A percentile compares a stretch with the other conserved stretches of the same genome.
Evolutionary conservation across 2,797 vertebrate species (phyloP).

Genomic region (Peromyscus attwateri): DNA sequence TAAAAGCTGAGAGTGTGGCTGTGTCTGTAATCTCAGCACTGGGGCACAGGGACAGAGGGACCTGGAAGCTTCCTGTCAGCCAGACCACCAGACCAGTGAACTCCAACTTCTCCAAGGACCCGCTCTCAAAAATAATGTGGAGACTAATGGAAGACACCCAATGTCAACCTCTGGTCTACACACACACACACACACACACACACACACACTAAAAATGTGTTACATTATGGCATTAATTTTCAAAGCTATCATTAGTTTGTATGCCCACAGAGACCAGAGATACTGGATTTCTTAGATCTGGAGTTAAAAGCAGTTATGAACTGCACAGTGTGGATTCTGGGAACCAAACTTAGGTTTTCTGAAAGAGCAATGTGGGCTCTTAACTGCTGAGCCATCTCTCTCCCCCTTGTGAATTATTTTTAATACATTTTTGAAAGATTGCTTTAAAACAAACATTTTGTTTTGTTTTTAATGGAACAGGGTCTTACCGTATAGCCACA

Average conservation of each 20-base stretch:
- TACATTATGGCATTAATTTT: background rate
- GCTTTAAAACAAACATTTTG: background rate
- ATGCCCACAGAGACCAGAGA: background rate
- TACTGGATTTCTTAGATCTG: background rate
- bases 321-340: background rate
- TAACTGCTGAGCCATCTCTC: background rate
- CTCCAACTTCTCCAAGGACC: background rate
- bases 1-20: background rate
- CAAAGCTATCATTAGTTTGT: background rate
- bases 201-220: background rate
- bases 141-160: background rate
- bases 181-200: background rate
- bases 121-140: background rate
- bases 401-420: slow-evolving; percentile 1
- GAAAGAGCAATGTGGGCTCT: background rate
- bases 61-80: background rate
- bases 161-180: background rate
- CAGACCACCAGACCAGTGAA: background rate
- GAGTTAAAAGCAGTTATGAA: background rate
- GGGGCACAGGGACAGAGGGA: background rate
- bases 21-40: background rate
- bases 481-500: background rate
- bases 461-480: background rate
- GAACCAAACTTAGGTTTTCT: background rate
- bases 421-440: slow-evolving; percentile 5